Evolutionary conservation across 92 coral and sea anemone genomes (phyloP).

Genomic region (Parazoanthus darwini): DNA sequence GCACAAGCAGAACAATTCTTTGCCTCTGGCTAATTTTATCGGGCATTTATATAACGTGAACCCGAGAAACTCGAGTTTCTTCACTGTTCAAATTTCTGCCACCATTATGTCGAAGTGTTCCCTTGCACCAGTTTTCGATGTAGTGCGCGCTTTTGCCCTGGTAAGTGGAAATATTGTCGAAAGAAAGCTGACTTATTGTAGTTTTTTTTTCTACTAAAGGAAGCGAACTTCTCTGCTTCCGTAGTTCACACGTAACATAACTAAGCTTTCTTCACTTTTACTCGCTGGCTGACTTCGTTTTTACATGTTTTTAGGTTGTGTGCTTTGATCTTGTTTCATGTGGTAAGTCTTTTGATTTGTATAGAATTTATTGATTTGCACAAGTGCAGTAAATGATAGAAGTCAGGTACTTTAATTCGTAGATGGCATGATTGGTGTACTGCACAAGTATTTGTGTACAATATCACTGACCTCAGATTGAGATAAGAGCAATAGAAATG

Average conservation of each 20-base stretch:
- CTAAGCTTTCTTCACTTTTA: not conserved
- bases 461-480: not conserved
- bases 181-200: not conserved
- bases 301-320: constrained; percentile 6
- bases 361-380: not conserved
- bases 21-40: constrained; percentile 41
- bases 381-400: not conserved
- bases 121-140: not conserved
- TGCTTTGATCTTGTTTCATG: constrained; percentile 12
- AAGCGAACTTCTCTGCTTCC: not conserved
- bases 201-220: not conserved
- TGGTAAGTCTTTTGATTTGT: constrained; percentile 29
- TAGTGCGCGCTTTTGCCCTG: not conserved
- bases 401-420: no score
- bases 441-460: not conserved
- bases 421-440: not conserved
- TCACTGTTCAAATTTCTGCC: constrained; percentile 1
- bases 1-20: not conserved
- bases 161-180: constrained; percentile 6
- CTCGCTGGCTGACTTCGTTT: not conserved
- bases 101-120: constrained; percentile 19
- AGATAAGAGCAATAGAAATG: not conserved
- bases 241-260: not conserved
- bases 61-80: constrained; percentile 5
- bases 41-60: not conserved